Evolutionary conservation across 2,888 invertebrate genomes (phyloP), one percentile per base, ranked within the genome.

Genomic region (Tinea pellionella): DNA sequence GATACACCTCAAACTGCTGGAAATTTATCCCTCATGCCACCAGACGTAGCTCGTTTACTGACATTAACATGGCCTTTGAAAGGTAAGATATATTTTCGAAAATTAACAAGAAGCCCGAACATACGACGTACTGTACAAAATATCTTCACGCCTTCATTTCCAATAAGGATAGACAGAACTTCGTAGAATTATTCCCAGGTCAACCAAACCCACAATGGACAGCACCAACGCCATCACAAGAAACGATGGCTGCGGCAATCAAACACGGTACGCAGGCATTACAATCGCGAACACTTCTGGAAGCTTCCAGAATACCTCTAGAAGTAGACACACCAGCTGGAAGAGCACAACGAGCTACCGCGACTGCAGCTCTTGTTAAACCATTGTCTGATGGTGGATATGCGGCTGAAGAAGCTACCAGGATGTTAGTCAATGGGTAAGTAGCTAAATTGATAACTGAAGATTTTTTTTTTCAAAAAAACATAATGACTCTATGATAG

Each of bases 261-360:
- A 66, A 74, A 55, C 86, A 78, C 4, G 93, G 93, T 0, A 80
- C 89, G 19, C 81, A 78, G 18, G 91, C 90, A 0, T 78, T 94
- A 8, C 73, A 78, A 0, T 78, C 88, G 57, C 85, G 90, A 2
- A 83, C 89, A 61, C 73, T 81, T 13, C 76, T 90, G 4, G 93
- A 94, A 64, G 80, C 78, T 32, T 57, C 63, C 6, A 69, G 83
- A 7, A 71, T 62, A 16, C 89, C 91, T 0, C 66, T 91, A 43
- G 78, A 77, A 0, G 65, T 78, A 0, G 82, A 90, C 61, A 89
- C 90, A 4, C 92, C 94, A 0, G 91, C 92, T 19, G 90, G 88
- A 64, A 89, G 91, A 43, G 94, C 94, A 59, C 94, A 93, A 69
- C 88, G 90, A 58, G 91, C 93, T 0, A 88, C 93, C 0, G 90